Conservation (phyloP, 2,888 invertebrate genomes). For the Tromatobia lineatoria region DNA sequence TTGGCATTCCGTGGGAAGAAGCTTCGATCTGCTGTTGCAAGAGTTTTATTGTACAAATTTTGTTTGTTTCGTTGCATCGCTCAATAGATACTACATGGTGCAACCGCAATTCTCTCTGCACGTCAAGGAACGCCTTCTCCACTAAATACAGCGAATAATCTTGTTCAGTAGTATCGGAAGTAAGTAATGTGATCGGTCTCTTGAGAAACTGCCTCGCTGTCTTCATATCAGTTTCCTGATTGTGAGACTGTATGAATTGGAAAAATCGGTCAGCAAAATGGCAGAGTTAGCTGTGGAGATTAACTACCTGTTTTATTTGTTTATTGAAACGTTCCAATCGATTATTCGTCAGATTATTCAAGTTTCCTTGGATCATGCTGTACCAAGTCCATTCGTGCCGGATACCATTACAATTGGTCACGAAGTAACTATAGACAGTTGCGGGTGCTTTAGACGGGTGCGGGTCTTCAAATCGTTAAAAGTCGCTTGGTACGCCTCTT, state of each 20-base stretch:
- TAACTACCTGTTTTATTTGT: constrained; percentile 35
- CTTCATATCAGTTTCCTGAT: constrained; percentile 31
- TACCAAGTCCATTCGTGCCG: constrained; percentile 35
- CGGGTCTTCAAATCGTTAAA: constrained; percentile 11
- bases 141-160: no score
- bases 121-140: no score
- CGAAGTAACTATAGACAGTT: constrained; percentile 29
- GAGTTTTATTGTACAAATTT: no score
- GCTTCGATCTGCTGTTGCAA: no score
- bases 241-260: constrained; percentile 33
- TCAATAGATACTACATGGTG: no score
- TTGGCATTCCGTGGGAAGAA: no score
- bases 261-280: constrained; percentile 22
- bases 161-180: no score
- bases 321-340: constrained; percentile 40
- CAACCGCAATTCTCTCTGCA: no score
- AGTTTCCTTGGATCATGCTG: constrained; percentile 36
- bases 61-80: no score
- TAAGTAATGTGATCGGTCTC: neutral
- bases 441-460: neutral
- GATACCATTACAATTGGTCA: constrained; percentile 44
- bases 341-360: constrained; percentile 40
- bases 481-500: constrained; percentile 11
- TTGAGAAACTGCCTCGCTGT: constrained; percentile 15
- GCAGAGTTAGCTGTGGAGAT: constrained; percentile 18